phyloP scores from a whole-genome alignment of 2,888 invertebrate species.

The Fragum fragum region DNA sequence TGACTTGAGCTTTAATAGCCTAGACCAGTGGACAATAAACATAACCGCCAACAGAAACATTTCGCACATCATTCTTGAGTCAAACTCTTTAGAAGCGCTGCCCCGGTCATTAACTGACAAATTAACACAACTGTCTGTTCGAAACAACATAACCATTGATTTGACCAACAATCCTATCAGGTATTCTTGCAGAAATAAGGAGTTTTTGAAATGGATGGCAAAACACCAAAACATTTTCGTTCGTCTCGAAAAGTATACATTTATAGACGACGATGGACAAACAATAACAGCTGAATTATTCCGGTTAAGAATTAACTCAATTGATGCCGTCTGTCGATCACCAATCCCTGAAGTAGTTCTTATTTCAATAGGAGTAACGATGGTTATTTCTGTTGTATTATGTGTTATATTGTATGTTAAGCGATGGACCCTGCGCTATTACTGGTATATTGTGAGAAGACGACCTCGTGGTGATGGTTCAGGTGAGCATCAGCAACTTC shows the following conservation, averaged over 20 bases:
- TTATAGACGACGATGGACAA: constrained; percentile 1
- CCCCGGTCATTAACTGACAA: neutral
- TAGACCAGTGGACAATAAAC: constrained; percentile 16
- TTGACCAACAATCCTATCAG: constrained; percentile 32
- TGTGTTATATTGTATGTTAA: constrained; percentile 45
- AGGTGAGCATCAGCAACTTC: neutral
- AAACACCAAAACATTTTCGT: constrained; percentile 21
- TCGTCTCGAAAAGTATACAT: constrained; percentile 23
- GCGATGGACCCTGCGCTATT: constrained; percentile 60
- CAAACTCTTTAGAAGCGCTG: constrained; percentile 34
- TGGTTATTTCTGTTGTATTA: constrained; percentile 32
- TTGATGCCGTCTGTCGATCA: constrained; percentile 17
- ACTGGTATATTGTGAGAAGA: constrained; percentile 36
- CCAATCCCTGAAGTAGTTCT: constrained; percentile 12
- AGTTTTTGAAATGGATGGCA: constrained; percentile 40
- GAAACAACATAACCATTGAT: constrained; percentile 23
- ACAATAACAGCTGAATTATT: neutral
- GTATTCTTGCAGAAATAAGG: constrained; percentile 19
- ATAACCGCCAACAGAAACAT: constrained; percentile 12
- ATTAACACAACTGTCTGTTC: neutral
- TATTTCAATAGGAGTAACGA: constrained; percentile 21
- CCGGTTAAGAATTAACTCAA: neutral
- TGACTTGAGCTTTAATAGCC: constrained; percentile 37
- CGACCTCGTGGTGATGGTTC: constrained; percentile 30
- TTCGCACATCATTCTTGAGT: constrained; percentile 11